Base-by-base conservation (phyloP, 2,113 vertebrate species). In the Fulica atra region DNA sequence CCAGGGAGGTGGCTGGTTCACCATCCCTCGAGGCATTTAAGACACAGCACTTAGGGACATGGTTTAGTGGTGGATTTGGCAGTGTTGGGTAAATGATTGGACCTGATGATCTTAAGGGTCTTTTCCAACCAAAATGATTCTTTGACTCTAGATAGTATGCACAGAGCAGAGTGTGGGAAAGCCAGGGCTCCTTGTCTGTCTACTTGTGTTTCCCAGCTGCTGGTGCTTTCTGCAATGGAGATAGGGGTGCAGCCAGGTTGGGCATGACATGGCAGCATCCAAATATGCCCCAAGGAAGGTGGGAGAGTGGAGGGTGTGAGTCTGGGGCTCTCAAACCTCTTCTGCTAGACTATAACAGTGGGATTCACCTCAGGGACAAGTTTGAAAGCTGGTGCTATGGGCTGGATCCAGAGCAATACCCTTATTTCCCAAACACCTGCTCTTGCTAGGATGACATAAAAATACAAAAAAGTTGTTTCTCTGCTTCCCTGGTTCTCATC, bases 311-410 rank as follows among this genome's bases (percentile, higher is more conserved):
- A 40, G 1, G 4, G 8, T 35, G 10, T 61, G 76, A 64, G 10
- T 24, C 36, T 86, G 40, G 36, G 68, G 21, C 18, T 48, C 50
- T 80, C 25, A 77, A 13, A 86, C 26, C n/a, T 71, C 23, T 54
- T 19, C 26, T 54, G 26, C 6, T 54, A 59, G 35, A 10, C 23
- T 53, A 3, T 44, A 29, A 48, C 14, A 25, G 36, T 16, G 8
- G 7, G 16, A 66, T 66, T 51, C 38, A 56, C 42, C 36, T 69
- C 74, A 59, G 69, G 92, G 35, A 11, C 13, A 36, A 18, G 16
- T 72, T 92, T 88, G 93, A 95, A 95, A 76, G 83, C 57, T 92
- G 81, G 66, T 57, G 48, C 29, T 42, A 5, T 46, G 87, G 51
- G 56, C 1, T 82, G 69, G 42, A 84, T 63, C 36, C 60, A 71